A percentile compares a stretch with the other conserved stretches of the same genome.
Evolutionary conservation across 2,888 invertebrate species (phyloP).

Genomic region (Chalcis sispes): DNA sequence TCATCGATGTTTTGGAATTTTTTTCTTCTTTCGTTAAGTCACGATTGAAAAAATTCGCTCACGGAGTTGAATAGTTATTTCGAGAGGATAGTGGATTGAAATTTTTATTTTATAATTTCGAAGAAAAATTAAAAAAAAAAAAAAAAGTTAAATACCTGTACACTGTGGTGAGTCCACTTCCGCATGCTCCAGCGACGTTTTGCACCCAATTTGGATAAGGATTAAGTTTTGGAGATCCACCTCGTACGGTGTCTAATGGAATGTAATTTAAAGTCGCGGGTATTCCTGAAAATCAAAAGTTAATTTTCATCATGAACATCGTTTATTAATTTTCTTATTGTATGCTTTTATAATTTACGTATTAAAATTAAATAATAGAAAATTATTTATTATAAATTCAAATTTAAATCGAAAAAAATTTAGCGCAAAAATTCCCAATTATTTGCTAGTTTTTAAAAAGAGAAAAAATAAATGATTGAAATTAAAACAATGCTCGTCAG

Average conservation of each 20-base stretch:
- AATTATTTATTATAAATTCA: too few species aligned
- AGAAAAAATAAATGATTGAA: too few species aligned
- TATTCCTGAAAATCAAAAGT: slow-evolving; percentile 79
- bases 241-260: slow-evolving; percentile 81
- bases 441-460: too few species aligned
- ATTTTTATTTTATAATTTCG: background rate
- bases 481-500: too few species aligned
- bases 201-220: slow-evolving; percentile 88
- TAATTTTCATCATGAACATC: background rate
- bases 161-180: slow-evolving; percentile 85
- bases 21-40: too few species aligned
- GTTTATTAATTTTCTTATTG: too few species aligned
- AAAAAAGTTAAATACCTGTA: slow-evolving; percentile 76
- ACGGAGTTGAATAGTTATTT: slow-evolving; percentile 6
- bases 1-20: too few species aligned
- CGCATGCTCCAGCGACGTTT: slow-evolving; percentile 87
- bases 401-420: too few species aligned
- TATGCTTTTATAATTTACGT: too few species aligned
- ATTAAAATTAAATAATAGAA: too few species aligned
- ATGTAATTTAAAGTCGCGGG: slow-evolving; percentile 90
- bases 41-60: slow-evolving; percentile 23
- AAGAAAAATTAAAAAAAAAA: too few species aligned
- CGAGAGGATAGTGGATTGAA: background rate
- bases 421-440: too few species aligned
- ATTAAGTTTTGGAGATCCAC: slow-evolving; percentile 85